These are phyloP conservation scores for Rhimphoctona megacephalus DNA, from an alignment of 2,888 invertebrate genomes.

Conservation along the genomic window DNA sequence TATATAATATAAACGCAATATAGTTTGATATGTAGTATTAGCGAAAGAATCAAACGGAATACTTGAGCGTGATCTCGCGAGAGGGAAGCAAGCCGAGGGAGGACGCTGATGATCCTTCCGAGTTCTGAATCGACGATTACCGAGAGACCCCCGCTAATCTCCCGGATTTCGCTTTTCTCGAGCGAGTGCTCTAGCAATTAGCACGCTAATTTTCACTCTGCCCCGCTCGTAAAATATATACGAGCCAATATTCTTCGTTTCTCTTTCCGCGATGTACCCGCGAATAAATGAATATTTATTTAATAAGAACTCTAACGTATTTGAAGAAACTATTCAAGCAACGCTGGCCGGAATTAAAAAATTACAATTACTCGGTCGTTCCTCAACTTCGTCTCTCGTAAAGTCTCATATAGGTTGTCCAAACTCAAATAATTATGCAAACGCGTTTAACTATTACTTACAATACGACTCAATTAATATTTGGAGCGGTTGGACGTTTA, in stretches of 20 bases:
- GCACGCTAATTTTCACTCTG: conserved; percentile 65
- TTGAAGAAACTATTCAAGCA: background rate
- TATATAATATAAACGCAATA: conserved; percentile 16
- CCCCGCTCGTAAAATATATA: conserved; percentile 9
- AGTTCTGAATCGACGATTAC: conserved; percentile 69
- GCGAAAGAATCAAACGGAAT: conserved; percentile 76
- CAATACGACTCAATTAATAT: background rate
- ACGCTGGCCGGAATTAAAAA: background rate
- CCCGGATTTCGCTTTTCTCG: conserved; percentile 58
- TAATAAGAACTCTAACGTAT: no score
- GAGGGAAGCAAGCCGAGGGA: conserved; percentile 27
- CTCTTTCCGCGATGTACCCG: background rate
- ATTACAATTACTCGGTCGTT: background rate
- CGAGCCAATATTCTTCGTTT: conserved; percentile 1
- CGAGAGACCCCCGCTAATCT: conserved; percentile 63
- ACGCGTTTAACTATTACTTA: background rate
- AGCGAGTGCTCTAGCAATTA: conserved; percentile 65
- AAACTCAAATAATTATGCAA: background rate
- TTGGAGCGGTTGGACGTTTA: conserved; percentile 8
- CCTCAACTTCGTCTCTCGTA: background rate
- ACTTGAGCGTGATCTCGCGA: conserved; percentile 69
- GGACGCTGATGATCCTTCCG: conserved; percentile 38
- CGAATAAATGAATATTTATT: background rate
- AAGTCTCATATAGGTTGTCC: background rate
- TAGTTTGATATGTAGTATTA: background rate